phyloP scores from a whole-genome alignment of 2,797 vertebrate genomes.

The Pogoniulus pusillus region DNA sequence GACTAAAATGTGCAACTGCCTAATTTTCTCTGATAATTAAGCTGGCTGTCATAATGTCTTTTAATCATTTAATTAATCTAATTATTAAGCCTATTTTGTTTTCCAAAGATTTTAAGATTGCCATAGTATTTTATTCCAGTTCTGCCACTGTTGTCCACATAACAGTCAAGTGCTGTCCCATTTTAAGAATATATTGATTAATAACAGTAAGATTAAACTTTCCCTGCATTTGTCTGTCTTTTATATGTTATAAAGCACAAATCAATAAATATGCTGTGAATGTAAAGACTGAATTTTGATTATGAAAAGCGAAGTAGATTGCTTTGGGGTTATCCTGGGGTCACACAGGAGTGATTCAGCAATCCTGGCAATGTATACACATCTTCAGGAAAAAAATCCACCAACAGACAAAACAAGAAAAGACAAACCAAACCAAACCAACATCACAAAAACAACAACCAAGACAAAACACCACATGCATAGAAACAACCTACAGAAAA shows the following conservation, averaged over 20 bases:
- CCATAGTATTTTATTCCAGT: background rate
- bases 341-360: background rate
- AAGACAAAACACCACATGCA: too few relatives aligned
- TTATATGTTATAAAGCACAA: constrained; percentile 1
- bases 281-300: background rate
- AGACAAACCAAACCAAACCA: background rate
- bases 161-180: background rate
- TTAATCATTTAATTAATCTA: constrained; percentile 1
- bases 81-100: background rate
- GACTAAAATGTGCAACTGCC: background rate
- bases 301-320: constrained; percentile 1
- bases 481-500: too few relatives aligned
- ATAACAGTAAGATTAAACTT: background rate
- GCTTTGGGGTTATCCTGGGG: background rate
- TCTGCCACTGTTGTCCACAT: background rate
- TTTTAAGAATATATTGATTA: background rate
- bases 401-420: background rate
- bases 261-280: background rate
- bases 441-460: too few relatives aligned
- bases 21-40: background rate
- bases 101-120: constrained; percentile 3
- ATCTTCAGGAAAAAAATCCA: background rate
- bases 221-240: background rate
- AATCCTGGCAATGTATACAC: background rate
- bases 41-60: background rate